Percentiles rank a stretch among this genome's conserved stretches.
These are phyloP conservation scores for Pygoscelis antarcticus DNA, from an alignment of 2,113 vertebrate species.

Conservation along the genomic window DNA sequence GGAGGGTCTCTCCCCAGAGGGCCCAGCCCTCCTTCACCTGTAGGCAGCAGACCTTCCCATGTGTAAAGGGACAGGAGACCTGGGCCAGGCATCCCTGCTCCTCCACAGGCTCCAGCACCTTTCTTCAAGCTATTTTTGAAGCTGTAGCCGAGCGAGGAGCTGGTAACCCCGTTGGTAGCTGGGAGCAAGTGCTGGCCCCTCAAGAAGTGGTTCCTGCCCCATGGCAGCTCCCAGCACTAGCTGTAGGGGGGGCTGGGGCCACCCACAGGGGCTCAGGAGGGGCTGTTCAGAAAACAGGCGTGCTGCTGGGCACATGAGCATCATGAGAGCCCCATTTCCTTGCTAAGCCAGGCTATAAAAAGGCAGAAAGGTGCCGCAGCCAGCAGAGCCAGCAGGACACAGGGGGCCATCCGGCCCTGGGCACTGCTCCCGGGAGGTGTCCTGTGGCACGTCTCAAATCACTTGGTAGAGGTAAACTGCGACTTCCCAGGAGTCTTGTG, in stretches of 20 bases:
- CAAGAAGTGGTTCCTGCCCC: background rate
- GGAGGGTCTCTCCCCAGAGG: background rate
- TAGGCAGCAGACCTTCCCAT: background rate
- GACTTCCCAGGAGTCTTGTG: background rate
- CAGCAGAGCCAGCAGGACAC: background rate
- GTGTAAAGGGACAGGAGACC: background rate
- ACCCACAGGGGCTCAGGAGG: background rate
- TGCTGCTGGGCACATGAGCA: background rate
- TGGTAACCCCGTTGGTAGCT: background rate
- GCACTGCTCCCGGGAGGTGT: background rate
- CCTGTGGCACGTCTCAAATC: constrained; percentile 30
- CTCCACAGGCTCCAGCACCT: background rate
- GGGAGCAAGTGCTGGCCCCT: background rate
- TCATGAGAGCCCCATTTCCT: background rate
- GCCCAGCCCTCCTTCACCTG: background rate
- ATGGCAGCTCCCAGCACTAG: background rate
- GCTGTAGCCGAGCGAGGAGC: background rate
- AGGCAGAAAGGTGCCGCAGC: background rate
- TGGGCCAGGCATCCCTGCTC: background rate
- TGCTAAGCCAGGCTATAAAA: constrained; percentile 4
- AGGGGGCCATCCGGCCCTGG: background rate
- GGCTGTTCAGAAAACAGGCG: background rate
- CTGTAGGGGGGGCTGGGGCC: background rate
- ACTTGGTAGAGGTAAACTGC: background rate
- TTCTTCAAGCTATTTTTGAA: background rate